phyloP scores from a whole-genome alignment of 1,140 invertebrate species.

The Drosophila tani region DNA sequence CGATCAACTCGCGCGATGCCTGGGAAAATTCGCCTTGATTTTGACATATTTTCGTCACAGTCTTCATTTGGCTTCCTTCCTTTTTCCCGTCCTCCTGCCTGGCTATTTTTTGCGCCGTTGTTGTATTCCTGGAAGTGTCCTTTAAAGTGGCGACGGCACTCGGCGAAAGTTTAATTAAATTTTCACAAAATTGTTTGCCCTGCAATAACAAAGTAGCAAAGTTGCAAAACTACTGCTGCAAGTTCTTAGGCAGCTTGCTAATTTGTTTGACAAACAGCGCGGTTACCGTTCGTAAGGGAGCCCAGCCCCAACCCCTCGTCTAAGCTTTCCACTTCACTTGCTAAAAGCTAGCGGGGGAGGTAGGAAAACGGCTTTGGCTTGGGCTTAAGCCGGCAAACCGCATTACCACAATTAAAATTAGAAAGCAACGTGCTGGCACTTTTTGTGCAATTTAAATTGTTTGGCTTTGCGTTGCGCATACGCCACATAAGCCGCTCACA shows the following conservation, averaged over 20 bases:
- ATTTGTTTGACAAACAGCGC: constrained; percentile 75
- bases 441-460: constrained; percentile 67
- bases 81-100: not conserved
- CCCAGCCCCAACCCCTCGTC: constrained; percentile 3
- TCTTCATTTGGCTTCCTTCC: constrained; percentile 17
- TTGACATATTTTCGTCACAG: constrained; percentile 68
- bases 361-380: constrained; percentile 7
- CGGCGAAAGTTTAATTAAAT: constrained; percentile 70
- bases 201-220: constrained; percentile 68
- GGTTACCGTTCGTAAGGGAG: constrained; percentile 42
- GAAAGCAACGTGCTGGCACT: constrained; percentile 53
- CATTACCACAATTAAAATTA: constrained; percentile 70
- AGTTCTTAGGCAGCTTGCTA: constrained; percentile 72
- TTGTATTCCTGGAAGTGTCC: constrained; percentile 14
- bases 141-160: constrained; percentile 58
- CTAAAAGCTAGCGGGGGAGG: constrained; percentile 14
- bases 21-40: constrained; percentile 51
- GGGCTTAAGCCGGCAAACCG: constrained; percentile 53
- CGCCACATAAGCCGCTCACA: constrained; percentile 55
- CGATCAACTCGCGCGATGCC: constrained; percentile 61
- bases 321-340: constrained; percentile 10
- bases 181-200: constrained; percentile 65
- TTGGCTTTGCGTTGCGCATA: constrained; percentile 62
- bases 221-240: constrained; percentile 62
- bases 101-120: not conserved